Conservation (phyloP, 2,797 vertebrate species). For the Clangula hyemalis region DNA sequence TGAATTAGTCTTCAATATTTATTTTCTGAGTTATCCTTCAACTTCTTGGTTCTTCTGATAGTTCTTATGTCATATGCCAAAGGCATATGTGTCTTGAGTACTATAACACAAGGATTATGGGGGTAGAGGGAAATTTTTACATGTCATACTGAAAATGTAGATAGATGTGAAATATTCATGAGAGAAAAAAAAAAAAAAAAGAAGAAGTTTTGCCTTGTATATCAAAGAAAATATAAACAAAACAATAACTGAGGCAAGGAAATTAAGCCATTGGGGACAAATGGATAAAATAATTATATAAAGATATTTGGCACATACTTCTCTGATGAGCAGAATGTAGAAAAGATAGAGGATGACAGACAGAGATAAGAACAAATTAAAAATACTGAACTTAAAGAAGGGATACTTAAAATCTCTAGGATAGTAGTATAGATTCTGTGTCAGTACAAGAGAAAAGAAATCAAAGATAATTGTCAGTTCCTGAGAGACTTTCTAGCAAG, state of each 20-base stretch:
- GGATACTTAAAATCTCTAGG: not conserved
- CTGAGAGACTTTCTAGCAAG: not conserved
- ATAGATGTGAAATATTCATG: not conserved
- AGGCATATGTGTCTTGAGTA: not conserved
- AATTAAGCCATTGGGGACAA: not conserved
- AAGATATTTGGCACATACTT: not conserved
- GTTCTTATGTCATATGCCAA: not conserved
- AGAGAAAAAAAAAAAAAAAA: not conserved
- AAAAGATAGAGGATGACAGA: not conserved
- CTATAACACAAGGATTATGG: not conserved
- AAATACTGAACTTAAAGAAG: not conserved
- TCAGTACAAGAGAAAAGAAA: not conserved
- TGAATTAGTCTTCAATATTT: not conserved
- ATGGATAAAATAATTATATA: not conserved
- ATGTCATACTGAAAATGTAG: not conserved
- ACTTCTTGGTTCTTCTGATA: not conserved
- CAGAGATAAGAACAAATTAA: not conserved
- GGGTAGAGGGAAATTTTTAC: not conserved
- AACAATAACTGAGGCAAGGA: not conserved
- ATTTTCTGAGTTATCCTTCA: conserved; percentile 7
- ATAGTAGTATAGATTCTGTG: not conserved
- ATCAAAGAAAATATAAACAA: not conserved
- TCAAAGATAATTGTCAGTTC: not conserved
- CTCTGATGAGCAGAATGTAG: not conserved
- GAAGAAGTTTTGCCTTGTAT: not conserved